A percentile compares a stretch with the other conserved stretches of the same genome.
phyloP scores from a whole-genome alignment of 2,888 invertebrate genomes.

The Rhamnusium bicolor region DNA sequence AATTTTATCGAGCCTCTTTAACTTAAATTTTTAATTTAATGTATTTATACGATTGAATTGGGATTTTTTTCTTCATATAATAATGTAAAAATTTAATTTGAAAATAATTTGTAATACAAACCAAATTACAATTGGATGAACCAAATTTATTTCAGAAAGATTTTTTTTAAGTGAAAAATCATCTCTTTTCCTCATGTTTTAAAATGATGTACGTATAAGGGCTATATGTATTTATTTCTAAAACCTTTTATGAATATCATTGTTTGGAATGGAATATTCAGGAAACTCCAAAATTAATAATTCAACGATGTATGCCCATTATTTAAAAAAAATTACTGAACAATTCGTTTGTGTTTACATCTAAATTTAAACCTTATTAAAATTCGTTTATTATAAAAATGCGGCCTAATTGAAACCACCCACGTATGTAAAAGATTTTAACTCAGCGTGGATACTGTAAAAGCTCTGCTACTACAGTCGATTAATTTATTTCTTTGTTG shows the following conservation, averaged over 20 bases:
- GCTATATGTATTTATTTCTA: not conserved
- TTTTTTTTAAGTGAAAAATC: too few species aligned
- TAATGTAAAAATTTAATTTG: too few species aligned
- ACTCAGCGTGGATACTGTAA: slow-evolving; percentile 12
- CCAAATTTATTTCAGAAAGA: too few species aligned
- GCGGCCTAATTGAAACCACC: not conserved
- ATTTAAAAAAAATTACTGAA: not conserved
- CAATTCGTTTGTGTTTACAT: not conserved
- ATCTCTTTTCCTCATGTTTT: too few species aligned
- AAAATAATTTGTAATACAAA: too few species aligned
- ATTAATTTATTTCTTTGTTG: slow-evolving; percentile 27
- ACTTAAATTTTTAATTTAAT: too few species aligned
- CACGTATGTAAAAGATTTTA: slow-evolving; percentile 1
- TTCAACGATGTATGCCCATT: not conserved
- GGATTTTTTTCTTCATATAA: too few species aligned
- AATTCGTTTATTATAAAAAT: not conserved
- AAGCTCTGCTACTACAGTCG: slow-evolving; percentile 9
- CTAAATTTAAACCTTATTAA: not conserved
- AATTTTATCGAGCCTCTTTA: too few species aligned
- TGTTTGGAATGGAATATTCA: not conserved
- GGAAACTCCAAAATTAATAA: not conserved
- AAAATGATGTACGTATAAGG: too few species aligned
- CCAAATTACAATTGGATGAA: too few species aligned
- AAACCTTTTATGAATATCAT: not conserved
- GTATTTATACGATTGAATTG: too few species aligned